Evolutionary conservation across 2,797 vertebrate genomes (phyloP).

Genomic region (Potorous gilbertii): DNA sequence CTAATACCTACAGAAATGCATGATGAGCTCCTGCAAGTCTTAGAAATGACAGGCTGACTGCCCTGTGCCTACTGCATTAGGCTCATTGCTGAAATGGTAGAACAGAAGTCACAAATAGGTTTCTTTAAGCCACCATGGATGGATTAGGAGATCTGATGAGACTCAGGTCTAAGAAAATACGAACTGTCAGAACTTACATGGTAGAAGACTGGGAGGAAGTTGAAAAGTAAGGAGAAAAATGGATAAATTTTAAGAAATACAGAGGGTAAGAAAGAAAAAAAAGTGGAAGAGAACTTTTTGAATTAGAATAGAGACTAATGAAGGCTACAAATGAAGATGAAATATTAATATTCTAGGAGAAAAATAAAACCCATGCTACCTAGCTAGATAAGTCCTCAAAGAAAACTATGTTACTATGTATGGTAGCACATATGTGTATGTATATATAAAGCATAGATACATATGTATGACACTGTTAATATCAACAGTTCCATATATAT

Average conservation of each 20-base stretch:
- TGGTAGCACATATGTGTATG: background rate
- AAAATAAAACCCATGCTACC: too few species aligned
- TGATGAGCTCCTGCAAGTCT: background rate
- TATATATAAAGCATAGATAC: background rate
- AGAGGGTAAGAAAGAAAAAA: background rate
- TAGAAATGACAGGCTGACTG: background rate
- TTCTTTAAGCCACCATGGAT: background rate
- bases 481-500: background rate
- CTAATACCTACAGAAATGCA: background rate
- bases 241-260: background rate
- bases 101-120: background rate
- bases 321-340: too few species aligned
- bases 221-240: background rate
- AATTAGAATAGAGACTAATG: background rate
- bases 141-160: background rate
- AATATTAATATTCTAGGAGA: too few species aligned
- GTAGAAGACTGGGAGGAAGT: background rate
- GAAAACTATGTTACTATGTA: background rate
- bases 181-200: background rate
- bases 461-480: background rate
- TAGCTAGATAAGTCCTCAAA: background rate
- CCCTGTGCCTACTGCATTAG: background rate
- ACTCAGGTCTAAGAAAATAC: background rate
- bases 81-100: background rate
- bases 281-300: background rate